Evolutionary conservation across 2,888 invertebrate species (phyloP).

Genomic region (Mechanitis messenoides): DNA sequence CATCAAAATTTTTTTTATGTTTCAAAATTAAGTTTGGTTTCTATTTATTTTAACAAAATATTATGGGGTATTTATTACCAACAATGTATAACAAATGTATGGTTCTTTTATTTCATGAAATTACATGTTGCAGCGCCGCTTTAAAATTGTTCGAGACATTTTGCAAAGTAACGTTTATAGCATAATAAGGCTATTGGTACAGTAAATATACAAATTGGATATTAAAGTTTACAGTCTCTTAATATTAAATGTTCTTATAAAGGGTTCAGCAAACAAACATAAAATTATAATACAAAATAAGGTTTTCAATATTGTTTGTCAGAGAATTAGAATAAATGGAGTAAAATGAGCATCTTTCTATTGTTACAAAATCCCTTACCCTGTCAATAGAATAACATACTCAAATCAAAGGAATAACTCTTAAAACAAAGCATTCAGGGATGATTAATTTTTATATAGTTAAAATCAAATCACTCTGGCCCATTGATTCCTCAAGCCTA

Average conservation of each 20-base stretch:
- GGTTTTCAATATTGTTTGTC: background rate
- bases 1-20: no score
- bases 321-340: no score
- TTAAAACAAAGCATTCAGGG: conserved; percentile 7
- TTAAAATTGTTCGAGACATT: conserved; percentile 44
- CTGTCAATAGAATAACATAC: no score
- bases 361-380: no score
- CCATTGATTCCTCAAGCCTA: conserved; percentile 64
- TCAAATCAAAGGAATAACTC: no score
- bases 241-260: conserved; percentile 35
- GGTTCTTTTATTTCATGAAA: conserved; percentile 59
- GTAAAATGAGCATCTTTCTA: no score
- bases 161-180: conserved; percentile 48
- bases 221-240: conserved; percentile 38
- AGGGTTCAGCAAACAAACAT: conserved; percentile 32
- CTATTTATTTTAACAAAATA: conserved; percentile 32
- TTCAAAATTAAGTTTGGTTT: background rate
- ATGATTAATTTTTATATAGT: conserved; percentile 9
- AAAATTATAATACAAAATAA: conserved; percentile 8
- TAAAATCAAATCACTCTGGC: conserved; percentile 14
- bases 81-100: conserved; percentile 27
- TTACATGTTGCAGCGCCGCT: conserved; percentile 50
- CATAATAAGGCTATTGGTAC: conserved; percentile 52
- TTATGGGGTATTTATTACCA: conserved; percentile 45
- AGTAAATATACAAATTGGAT: conserved; percentile 55